Percentiles rank a stretch among this genome's conserved stretches.
Evolutionary conservation across 1,140 invertebrate species (phyloP).

Genomic region (Diprion similis): DNA sequence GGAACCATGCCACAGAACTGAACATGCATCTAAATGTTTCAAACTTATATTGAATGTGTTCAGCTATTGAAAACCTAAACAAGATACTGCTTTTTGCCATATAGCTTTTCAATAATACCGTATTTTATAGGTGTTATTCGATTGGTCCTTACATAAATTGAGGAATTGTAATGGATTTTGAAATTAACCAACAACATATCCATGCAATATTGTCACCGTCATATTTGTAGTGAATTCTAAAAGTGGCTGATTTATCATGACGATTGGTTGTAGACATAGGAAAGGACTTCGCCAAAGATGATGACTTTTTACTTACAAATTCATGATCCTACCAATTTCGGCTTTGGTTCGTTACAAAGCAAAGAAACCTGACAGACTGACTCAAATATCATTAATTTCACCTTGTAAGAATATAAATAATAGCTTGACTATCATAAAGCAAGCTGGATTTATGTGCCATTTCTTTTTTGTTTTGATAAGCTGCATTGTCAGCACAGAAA

Average conservation of each 20-base stretch:
- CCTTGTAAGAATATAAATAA: too few species aligned
- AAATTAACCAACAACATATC: not conserved
- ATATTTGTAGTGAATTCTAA: not conserved
- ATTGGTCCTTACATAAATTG: not conserved
- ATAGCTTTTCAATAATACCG: not conserved
- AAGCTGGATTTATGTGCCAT: too few species aligned
- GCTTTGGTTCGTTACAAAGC: too few species aligned
- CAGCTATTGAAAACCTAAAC: not conserved
- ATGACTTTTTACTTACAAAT: not conserved
- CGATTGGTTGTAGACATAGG: not conserved
- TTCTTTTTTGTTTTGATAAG: too few species aligned
- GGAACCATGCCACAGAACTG: constrained; percentile 13
- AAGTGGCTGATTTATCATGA: not conserved
- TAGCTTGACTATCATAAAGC: too few species aligned
- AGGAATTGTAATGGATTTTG: not conserved
- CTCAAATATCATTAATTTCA: too few species aligned
- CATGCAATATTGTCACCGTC: not conserved
- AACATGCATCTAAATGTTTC: constrained; percentile 12
- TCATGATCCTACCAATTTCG: too few species aligned
- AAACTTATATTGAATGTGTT: not conserved
- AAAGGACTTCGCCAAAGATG: not conserved
- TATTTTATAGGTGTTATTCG: not conserved
- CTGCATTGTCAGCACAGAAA: too few species aligned
- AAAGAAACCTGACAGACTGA: too few species aligned
- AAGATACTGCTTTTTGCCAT: not conserved